A percentile compares a stretch with the other conserved stretches of the same genome.
Evolutionary conservation across 2,888 invertebrate species (phyloP).

Genomic region (Drosophila cognata): DNA sequence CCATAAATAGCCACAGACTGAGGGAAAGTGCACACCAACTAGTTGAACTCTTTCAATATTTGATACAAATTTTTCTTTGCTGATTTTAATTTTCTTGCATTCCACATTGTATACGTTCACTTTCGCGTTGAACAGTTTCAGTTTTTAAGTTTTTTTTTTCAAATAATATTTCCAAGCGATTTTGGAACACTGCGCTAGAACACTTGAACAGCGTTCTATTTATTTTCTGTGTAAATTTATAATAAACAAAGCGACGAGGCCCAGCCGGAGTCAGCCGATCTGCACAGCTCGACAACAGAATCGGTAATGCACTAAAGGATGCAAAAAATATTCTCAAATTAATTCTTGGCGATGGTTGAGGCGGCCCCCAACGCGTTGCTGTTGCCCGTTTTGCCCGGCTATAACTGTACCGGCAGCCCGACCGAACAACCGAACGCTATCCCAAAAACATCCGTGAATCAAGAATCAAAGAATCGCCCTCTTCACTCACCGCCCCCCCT

Average conservation of each 20-base stretch:
- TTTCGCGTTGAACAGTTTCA: slow-evolving; percentile 30
- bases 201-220: slow-evolving; percentile 15
- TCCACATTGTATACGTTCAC: slow-evolving; percentile 39
- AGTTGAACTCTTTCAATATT: slow-evolving; percentile 27
- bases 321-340: slow-evolving; percentile 84
- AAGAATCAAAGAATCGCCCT: slow-evolving; percentile 30
- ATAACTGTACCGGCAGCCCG: slow-evolving; percentile 58
- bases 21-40: slow-evolving; percentile 41
- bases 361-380: slow-evolving; percentile 44
- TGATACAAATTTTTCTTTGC: slow-evolving; percentile 22
- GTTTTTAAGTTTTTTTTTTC: not conserved
- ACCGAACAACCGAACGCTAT: slow-evolving; percentile 26
- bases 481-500: not conserved
- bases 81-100: slow-evolving; percentile 2
- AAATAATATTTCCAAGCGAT: slow-evolving; percentile 5
- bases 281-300: slow-evolving; percentile 85
- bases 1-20: slow-evolving; percentile 79
- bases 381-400: slow-evolving; percentile 30
- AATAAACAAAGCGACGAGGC: slow-evolving; percentile 59
- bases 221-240: slow-evolving; percentile 15
- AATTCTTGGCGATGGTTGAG: slow-evolving; percentile 53
- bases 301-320: slow-evolving; percentile 85
- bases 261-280: slow-evolving; percentile 75
- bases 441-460: slow-evolving; percentile 45
- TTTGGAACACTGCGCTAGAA: slow-evolving; percentile 10